Percentiles rank a stretch among this genome's conserved stretches.
Conservation (phyloP, 2,888 invertebrate species). For the Metacarcinus magister region DNA sequence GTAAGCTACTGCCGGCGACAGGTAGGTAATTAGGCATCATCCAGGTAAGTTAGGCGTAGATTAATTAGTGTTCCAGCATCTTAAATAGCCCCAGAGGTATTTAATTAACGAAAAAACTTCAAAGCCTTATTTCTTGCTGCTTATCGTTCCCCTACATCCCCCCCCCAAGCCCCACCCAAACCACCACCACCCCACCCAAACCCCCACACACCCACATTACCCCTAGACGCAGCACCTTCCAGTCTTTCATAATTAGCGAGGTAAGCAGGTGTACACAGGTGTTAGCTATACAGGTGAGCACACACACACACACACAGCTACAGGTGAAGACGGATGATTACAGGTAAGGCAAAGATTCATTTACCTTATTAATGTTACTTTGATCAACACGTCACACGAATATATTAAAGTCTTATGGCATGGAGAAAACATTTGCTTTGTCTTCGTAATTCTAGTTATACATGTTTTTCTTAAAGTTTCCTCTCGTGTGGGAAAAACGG, state of each 20-base stretch:
- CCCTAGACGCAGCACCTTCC: not conserved
- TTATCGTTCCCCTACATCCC: not conserved
- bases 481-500: not conserved
- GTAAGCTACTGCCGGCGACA: not conserved
- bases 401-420: not conserved
- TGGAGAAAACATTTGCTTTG: not conserved
- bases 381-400: not conserved
- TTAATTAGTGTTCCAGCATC: not conserved
- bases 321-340: not conserved
- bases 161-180: not conserved
- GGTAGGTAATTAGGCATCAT: not conserved
- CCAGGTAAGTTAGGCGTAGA: not conserved
- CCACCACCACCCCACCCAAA: conserved; percentile 40
- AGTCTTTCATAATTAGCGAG: not conserved
- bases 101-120: not conserved
- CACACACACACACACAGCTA: not conserved
- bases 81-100: not conserved
- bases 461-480: not conserved
- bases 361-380: not conserved
- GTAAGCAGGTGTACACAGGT: conserved; percentile 13
- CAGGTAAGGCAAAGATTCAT: not conserved
- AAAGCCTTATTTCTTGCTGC: not conserved
- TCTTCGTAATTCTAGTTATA: not conserved
- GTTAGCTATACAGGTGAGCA: not conserved
- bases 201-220: conserved; percentile 33